Conservation (phyloP, 2,888 invertebrate genomes). For the Meloe dianella region DNA sequence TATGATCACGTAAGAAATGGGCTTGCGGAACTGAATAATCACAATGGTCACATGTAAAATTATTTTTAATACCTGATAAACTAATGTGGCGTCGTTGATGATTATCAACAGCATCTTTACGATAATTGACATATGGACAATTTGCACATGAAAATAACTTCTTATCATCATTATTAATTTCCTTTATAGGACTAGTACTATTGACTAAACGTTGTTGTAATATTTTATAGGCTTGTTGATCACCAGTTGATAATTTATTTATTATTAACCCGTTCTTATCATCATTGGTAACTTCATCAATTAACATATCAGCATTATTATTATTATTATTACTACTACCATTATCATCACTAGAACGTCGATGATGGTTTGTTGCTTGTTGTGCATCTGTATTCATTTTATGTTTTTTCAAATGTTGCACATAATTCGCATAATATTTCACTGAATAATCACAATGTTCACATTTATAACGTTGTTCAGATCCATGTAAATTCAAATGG, state of each 20-base stretch:
- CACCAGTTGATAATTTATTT: constrained; percentile 66
- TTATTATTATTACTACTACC: constrained; percentile 19
- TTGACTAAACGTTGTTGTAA: constrained; percentile 64
- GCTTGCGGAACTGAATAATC: constrained; percentile 80
- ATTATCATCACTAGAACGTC: constrained; percentile 46
- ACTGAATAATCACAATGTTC: constrained; percentile 87
- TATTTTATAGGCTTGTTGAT: constrained; percentile 68
- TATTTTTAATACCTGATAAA: constrained; percentile 65
- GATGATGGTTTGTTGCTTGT: constrained; percentile 61
- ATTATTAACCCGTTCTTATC: constrained; percentile 60
- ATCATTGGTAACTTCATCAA: constrained; percentile 40
- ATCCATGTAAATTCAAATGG: constrained; percentile 82
- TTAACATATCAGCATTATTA: constrained; percentile 32
- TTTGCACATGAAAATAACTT: constrained; percentile 73
- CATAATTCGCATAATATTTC: constrained; percentile 83
- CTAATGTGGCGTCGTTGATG: constrained; percentile 78
- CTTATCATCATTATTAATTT: constrained; percentile 68
- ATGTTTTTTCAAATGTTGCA: constrained; percentile 83
- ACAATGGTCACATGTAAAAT: constrained; percentile 79
- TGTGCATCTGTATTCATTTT: constrained; percentile 72
- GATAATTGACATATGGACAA: constrained; percentile 80
- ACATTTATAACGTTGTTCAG: constrained; percentile 82
- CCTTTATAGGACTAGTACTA: constrained; percentile 57
- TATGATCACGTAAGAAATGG: constrained; percentile 78
- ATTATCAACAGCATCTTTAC: constrained; percentile 74